Conservation (phyloP, 2,797 vertebrate genomes). For the Tangara arthus region DNA sequence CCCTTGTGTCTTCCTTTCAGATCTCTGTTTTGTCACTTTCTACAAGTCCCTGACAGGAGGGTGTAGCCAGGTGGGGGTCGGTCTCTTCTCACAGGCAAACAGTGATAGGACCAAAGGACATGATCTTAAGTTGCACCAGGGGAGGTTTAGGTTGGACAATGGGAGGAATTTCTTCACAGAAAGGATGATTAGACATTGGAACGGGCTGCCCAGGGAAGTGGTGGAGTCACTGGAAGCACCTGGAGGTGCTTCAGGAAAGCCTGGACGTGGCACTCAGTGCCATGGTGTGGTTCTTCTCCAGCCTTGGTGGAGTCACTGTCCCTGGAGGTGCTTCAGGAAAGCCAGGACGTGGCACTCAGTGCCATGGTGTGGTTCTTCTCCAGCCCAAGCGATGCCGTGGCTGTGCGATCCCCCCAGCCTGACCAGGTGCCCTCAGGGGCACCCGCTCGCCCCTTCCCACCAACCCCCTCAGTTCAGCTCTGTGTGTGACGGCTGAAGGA, state of each 20-base stretch:
- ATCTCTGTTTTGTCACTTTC: not conserved
- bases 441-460: not conserved
- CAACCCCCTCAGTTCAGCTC: rapidly evolving
- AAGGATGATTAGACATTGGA: not conserved
- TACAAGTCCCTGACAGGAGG: not conserved
- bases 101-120: not conserved
- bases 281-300: not conserved
- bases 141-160: not conserved
- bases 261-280: not conserved
- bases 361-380: not conserved
- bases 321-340: not conserved
- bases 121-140: not conserved
- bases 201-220: not conserved
- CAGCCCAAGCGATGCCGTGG: not conserved
- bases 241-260: not conserved
- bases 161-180: not conserved
- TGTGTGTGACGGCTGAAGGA: rapidly evolving
- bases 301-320: not conserved
- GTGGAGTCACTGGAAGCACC: not conserved
- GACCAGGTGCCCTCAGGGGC: not conserved
- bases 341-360: too few species aligned
- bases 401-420: rapidly evolving
- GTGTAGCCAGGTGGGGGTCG: rapidly evolving
- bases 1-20: not conserved
- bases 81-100: not conserved